Evolutionary conservation across 2,113 vertebrate species (phyloP).

Genomic region (Jacana jacana): DNA sequence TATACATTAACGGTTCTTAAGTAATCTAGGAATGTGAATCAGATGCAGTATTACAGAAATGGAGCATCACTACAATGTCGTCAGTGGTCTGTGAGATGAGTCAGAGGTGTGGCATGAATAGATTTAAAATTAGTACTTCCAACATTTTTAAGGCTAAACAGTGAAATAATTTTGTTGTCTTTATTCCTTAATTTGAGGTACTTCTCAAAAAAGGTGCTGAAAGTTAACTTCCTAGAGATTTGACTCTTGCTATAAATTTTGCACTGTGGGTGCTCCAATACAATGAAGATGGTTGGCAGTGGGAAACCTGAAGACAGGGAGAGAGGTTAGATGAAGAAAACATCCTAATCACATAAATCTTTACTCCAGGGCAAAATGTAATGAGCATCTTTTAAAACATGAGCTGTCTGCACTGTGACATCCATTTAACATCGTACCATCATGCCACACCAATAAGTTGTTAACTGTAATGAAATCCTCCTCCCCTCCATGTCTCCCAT

Average conservation of each 20-base stretch:
- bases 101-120: background rate
- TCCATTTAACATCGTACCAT: background rate
- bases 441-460: background rate
- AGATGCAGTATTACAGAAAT: background rate
- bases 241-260: background rate
- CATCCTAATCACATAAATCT: background rate
- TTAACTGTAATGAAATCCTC: background rate
- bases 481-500: background rate
- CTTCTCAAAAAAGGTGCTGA: background rate
- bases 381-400: constrained; percentile 36
- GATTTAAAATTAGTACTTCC: background rate
- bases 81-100: background rate
- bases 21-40: background rate
- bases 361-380: constrained; percentile 23
- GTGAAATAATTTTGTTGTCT: background rate
- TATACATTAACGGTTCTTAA: background rate
- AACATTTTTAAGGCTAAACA: background rate
- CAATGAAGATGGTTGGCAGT: background rate
- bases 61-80: rapidly evolving
- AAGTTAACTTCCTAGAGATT: background rate
- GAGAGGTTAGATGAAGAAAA: background rate
- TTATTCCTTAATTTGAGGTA: background rate
- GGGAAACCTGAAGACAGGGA: background rate
- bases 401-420: constrained; percentile 13
- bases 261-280: background rate